Conservation (phyloP, 2,888 invertebrate genomes). For the Pilophorus perplexus region DNA sequence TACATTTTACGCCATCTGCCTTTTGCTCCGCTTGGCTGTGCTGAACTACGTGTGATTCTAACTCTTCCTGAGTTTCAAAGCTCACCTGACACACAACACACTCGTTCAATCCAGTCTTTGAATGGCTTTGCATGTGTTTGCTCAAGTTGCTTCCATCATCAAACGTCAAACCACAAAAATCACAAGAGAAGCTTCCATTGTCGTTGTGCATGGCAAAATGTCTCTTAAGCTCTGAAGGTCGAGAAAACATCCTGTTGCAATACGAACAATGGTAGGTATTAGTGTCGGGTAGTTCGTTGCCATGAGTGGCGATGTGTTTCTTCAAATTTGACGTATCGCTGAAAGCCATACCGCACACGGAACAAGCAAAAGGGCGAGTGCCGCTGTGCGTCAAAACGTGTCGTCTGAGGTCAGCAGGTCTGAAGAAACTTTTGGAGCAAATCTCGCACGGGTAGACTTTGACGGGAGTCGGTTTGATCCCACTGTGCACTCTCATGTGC, state of each 20-base stretch:
- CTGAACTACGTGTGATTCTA: constrained; percentile 41
- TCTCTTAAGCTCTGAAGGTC: constrained; percentile 17
- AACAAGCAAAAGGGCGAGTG: constrained; percentile 62
- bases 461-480: constrained; percentile 48
- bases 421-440: constrained; percentile 48
- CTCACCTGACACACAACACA: constrained; percentile 2
- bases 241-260: constrained; percentile 25
- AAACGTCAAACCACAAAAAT: constrained; percentile 21
- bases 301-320: constrained; percentile 32
- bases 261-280: constrained; percentile 23
- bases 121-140: constrained; percentile 11
- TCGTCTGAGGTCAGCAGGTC: constrained; percentile 51
- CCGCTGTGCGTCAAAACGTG: constrained; percentile 64
- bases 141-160: neutral
- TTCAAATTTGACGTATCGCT: constrained; percentile 33
- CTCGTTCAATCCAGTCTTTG: constrained; percentile 5
- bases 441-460: constrained; percentile 47
- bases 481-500: constrained; percentile 49
- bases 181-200: constrained; percentile 6
- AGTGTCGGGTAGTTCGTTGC: neutral
- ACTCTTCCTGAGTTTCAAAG: constrained; percentile 38
- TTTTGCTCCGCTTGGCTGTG: constrained; percentile 14
- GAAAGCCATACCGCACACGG: constrained; percentile 56
- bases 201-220: constrained; percentile 17
- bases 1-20: constrained; percentile 46